Conservation (phyloP, 2,797 vertebrate species). For the Hephaestus fuliginosus region DNA sequence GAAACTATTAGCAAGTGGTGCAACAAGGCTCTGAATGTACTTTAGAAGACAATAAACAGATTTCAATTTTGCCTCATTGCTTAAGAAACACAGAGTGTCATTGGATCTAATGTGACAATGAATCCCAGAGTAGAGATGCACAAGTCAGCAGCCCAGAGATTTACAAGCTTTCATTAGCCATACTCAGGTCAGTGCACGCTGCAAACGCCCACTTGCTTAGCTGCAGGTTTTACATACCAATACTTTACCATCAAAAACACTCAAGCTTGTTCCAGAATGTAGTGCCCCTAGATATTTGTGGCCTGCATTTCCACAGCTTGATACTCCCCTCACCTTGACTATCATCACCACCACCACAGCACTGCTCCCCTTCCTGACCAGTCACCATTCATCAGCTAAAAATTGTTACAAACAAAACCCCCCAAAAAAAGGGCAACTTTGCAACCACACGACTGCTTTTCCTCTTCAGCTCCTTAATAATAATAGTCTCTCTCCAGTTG, state of each 20-base stretch:
- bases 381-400: conserved; percentile 2
- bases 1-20: conserved; percentile 5
- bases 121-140: not conserved
- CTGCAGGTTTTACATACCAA: conserved; percentile 28
- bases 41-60: conserved; percentile 14
- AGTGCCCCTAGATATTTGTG: conserved; percentile 9
- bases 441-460: not conserved
- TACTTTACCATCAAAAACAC: conserved; percentile 18
- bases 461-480: not conserved
- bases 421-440: not conserved
- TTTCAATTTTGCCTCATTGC: not conserved
- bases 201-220: conserved; percentile 27
- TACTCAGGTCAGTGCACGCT: conserved; percentile 22
- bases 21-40: not conserved
- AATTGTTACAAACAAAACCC: not conserved
- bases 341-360: not conserved
- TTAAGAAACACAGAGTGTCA: not conserved
- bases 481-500: not conserved
- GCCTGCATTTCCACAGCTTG: not conserved
- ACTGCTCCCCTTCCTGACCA: not conserved
- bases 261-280: not conserved
- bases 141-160: conserved; percentile 2
- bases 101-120: conserved; percentile 13
- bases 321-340: not conserved
- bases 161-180: conserved; percentile 19